phyloP scores from a whole-genome alignment of 1,140 invertebrate genomes.

The Hypsibius dujardini region DNA sequence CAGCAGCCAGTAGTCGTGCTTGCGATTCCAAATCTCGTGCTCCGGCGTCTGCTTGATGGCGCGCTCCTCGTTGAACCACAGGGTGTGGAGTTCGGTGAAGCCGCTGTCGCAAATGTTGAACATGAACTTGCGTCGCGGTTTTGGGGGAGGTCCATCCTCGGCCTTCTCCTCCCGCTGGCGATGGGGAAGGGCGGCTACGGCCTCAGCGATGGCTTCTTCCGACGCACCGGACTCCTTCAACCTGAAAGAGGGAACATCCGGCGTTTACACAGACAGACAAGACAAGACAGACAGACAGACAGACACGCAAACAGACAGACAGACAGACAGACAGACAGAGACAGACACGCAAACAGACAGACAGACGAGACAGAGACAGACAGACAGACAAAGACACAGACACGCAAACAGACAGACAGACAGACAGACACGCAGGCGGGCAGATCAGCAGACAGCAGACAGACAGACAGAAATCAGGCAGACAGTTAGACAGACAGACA shows the following conservation, averaged over 20 bases:
- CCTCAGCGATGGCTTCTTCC: not conserved
- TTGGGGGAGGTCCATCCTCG: slow-evolving; percentile 28
- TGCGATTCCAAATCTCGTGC: slow-evolving; percentile 89
- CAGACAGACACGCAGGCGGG: no score
- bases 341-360: no score
- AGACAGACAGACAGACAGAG: no score
- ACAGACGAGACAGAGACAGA: no score
- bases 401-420: no score
- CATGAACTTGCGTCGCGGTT: slow-evolving; percentile 79
- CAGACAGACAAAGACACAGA: no score
- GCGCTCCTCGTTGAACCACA: slow-evolving; percentile 96
- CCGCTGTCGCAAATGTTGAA: slow-evolving; percentile 99
- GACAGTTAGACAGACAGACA: not conserved
- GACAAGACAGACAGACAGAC: no score
- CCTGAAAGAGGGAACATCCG: no score
- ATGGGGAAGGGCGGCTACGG: not conserved
- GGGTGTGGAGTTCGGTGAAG: slow-evolving; percentile 93
- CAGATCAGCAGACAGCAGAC: no score
- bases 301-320: no score
- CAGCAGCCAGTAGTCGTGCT: slow-evolving; percentile 97
- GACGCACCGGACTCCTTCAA: not conserved
- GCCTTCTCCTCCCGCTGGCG: slow-evolving; percentile 25
- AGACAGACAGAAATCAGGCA: no score
- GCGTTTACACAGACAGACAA: no score
- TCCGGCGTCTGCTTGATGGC: slow-evolving; percentile 78